A percentile compares a stretch with the other conserved stretches of the same genome.
Evolutionary conservation across 2,888 invertebrate species (phyloP).

Genomic region (Brachyopa scutellaris): DNA sequence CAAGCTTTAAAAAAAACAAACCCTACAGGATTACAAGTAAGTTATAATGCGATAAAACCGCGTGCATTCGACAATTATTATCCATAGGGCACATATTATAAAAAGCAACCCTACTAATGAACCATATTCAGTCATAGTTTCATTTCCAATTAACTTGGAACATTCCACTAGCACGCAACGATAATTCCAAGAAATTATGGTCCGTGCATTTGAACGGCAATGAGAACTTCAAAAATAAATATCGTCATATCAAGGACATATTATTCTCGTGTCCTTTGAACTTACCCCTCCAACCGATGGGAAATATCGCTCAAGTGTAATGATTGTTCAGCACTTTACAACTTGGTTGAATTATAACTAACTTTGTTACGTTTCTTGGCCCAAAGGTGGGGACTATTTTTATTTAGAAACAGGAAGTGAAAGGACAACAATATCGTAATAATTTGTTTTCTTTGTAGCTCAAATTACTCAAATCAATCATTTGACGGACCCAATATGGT

Average conservation of each 20-base stretch:
- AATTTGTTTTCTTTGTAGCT: background rate
- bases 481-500: background rate
- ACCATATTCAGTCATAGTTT: background rate
- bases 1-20: too few relatives aligned
- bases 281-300: too few relatives aligned
- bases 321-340: too few relatives aligned
- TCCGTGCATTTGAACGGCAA: conserved; percentile 5
- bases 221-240: background rate
- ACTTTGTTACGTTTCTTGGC: too few relatives aligned
- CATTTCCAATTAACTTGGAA: conserved; percentile 18
- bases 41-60: too few relatives aligned
- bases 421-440: too few relatives aligned
- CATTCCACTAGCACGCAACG: conserved; percentile 31
- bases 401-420: too few relatives aligned
- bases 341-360: too few relatives aligned
- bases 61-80: too few relatives aligned
- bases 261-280: conserved; percentile 7
- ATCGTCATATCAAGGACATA: conserved; percentile 7
- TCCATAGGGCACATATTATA: too few relatives aligned
- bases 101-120: background rate
- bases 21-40: too few relatives aligned
- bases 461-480: conserved; percentile 20
- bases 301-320: conserved; percentile 4
- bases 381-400: too few relatives aligned
- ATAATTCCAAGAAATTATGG: conserved; percentile 10